These are phyloP conservation scores for Haliclona indistincta DNA, from an alignment of 37 sponge, comb jelly and placozoan genomes.

Conservation along the genomic window DNA sequence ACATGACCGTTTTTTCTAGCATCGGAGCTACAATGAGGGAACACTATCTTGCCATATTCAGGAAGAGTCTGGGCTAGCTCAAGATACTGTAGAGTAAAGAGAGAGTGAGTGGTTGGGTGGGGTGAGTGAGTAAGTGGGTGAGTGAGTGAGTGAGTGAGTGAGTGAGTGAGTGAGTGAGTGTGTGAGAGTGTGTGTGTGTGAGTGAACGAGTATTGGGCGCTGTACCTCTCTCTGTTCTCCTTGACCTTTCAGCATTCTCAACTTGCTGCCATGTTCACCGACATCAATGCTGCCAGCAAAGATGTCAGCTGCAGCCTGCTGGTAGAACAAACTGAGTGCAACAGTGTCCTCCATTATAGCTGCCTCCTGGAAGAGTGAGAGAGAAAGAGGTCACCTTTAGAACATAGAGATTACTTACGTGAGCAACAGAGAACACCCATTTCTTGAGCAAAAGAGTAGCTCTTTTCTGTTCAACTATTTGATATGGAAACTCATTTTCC, in stretches of 20 bases:
- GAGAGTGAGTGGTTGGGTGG: background rate
- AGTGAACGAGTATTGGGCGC: background rate
- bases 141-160: slow-evolving; percentile 1
- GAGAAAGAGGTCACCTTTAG: background rate
- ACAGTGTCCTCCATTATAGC: slow-evolving; percentile 24
- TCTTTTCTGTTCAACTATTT: slow-evolving; percentile 46
- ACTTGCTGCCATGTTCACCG: slow-evolving; percentile 25
- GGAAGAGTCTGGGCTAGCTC: slow-evolving; percentile 54
- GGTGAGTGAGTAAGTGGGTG: background rate
- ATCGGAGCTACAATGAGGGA: slow-evolving; percentile 93
- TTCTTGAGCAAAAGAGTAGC: slow-evolving; percentile 54
- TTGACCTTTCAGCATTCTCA: slow-evolving; percentile 26
- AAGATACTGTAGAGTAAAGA: slow-evolving; percentile 61
- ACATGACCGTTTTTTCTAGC: slow-evolving; percentile 93
- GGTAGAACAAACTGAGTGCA: slow-evolving; percentile 57
- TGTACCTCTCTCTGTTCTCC: slow-evolving; percentile 47
- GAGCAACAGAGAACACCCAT: slow-evolving; percentile 73
- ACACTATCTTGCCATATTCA: slow-evolving; percentile 73
- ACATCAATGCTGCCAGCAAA: slow-evolving; percentile 32
- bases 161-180: slow-evolving; percentile 15
- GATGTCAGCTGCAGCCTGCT: slow-evolving; percentile 79
- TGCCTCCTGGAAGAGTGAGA: slow-evolving; percentile 31
- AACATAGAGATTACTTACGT: slow-evolving; percentile 9
- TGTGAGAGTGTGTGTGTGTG: slow-evolving; percentile 13
- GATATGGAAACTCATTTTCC: slow-evolving; percentile 83